Evolutionary conservation across 23 tunicate genomes (phyloP).

Genomic region (Ascidia mentula): DNA sequence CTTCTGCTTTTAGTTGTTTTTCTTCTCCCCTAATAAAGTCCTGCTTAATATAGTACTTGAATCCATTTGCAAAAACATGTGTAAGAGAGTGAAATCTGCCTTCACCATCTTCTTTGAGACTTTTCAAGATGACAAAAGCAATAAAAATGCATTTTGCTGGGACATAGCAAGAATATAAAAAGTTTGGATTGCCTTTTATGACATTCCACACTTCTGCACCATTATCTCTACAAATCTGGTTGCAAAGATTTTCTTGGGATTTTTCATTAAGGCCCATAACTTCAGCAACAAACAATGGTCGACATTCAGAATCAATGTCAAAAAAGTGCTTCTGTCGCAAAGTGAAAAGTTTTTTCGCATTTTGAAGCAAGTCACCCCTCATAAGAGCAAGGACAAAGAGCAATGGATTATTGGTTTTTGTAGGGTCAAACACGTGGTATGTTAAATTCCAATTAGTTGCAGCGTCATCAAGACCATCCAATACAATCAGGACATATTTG

Average conservation of each 20-base stretch:
- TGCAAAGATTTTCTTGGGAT: neutral
- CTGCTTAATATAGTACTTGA: neutral
- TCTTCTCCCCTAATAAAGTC: neutral
- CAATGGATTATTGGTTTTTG: neutral
- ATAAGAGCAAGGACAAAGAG: neutral
- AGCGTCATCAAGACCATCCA: constrained; percentile 1
- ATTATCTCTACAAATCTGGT: neutral
- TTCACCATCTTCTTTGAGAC: neutral
- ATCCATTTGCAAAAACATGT: constrained; percentile 2
- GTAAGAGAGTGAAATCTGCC: neutral
- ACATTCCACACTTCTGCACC: neutral
- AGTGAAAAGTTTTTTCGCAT: neutral
- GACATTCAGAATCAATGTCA: neutral
- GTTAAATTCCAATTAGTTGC: neutral
- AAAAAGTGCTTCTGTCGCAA: neutral
- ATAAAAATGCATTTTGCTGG: neutral
- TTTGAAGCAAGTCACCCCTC: neutral
- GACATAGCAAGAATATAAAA: neutral
- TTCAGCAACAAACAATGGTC: neutral
- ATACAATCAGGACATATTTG: neutral
- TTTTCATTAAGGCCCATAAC: neutral
- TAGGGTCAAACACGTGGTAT: no score
- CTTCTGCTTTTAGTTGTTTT: neutral
- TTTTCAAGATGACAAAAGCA: neutral
- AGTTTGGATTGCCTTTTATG: neutral